A percentile compares a stretch with the other conserved stretches of the same genome.
Evolutionary conservation across 1,140 invertebrate genomes (phyloP).

Genomic region (Gryllus bimaculatus): DNA sequence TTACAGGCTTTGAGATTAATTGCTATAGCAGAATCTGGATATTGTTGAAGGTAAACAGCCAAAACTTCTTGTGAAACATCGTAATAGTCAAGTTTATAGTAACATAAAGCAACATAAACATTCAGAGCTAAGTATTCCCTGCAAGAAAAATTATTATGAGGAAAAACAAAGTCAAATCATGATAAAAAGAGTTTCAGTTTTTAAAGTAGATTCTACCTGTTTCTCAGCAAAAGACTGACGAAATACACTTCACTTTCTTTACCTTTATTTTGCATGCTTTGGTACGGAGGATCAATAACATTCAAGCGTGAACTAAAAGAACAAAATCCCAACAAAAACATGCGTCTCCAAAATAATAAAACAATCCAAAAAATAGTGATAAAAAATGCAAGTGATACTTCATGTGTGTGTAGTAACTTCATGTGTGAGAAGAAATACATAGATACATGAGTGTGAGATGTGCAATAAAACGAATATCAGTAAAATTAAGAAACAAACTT

Average conservation of each 20-base stretch:
- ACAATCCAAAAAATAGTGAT: too few species aligned
- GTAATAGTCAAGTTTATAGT: constrained; percentile 93
- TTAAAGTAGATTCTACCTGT: background rate
- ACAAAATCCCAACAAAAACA: background rate
- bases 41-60: constrained; percentile 84
- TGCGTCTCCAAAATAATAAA: too few species aligned
- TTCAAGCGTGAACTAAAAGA: background rate
- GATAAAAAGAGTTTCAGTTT: background rate
- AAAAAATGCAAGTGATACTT: too few species aligned
- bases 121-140: constrained; percentile 90
- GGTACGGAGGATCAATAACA: background rate
- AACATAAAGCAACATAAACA: constrained; percentile 94
- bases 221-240: background rate
- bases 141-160: constrained; percentile 29
- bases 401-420: too few species aligned
- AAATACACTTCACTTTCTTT: constrained; percentile 7
- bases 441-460: background rate
- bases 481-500: constrained; percentile 4
- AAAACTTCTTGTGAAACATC: constrained; percentile 90
- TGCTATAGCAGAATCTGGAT: constrained; percentile 88
- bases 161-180: background rate
- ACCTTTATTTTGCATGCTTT: constrained; percentile 2
- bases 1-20: constrained; percentile 91
- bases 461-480: background rate
- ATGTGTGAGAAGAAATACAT: too few species aligned